Base-by-base conservation (phyloP, 1,140 invertebrate genomes). In the Sinella curviseta region DNA sequence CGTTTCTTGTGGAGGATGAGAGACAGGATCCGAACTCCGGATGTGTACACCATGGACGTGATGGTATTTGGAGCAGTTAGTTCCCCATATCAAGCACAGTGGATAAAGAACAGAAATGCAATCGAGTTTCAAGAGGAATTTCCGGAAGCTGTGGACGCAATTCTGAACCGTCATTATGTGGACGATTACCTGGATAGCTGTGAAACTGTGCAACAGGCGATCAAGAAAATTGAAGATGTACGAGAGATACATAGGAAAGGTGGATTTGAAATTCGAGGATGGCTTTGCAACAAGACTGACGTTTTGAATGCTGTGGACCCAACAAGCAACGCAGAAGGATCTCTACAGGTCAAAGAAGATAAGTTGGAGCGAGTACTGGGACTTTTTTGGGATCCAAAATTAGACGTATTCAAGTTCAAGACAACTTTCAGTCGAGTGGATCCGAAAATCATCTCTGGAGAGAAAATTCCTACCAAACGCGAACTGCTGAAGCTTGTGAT, bases 31-130 rank as follows among this genome's bases (percentile, higher is more conserved):
- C 3, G 12, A 16, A 26, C 30, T 2, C 70, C 54, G 2, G n/a
- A 24, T 16, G 36, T 55, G 1, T 81, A 67, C 35, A 26, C 57
- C 28, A 76, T 81, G 80, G n/a, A 74, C 8, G 78, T 79, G 8
- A 78, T 76, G 34, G 60, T 79, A 14, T 81, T 81, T 39, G 80
- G 80, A 14, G 8, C 65, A 20, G 73, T 79, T 31, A 75, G 28
- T 28, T 79, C 78, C 1, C 77, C 80, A 1, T 48, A 54, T 26
- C 28, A 30, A 12, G 74, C 74, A 3, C 74, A 75, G 35, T 75
- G 24, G 12, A 54, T 75, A 12, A 75, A 75, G 28, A 75, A 75
- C 28, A 75, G 24, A 30, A 75, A 75, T 26, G 74, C 74, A 20
- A 26, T 12, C 24, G 35, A 75, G 28, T 36, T 48, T 54, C 65